These are phyloP conservation scores for Thecocarcelia acutangulata DNA, from an alignment of 2,888 invertebrate species.

Conservation along the genomic window DNA sequence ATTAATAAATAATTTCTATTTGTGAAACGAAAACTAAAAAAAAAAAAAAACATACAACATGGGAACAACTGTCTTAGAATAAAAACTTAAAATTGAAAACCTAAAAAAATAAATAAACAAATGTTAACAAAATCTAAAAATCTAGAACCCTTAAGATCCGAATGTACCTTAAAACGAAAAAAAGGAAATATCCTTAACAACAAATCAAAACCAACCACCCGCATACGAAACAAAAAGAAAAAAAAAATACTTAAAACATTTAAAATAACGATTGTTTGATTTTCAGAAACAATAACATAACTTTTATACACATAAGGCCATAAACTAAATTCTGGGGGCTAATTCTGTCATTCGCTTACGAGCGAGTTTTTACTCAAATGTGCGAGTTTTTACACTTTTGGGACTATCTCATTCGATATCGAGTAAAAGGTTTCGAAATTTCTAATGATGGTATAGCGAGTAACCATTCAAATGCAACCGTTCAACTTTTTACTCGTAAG, in stretches of 20 bases:
- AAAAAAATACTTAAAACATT: background rate
- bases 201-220: background rate
- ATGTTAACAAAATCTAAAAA: slow-evolving; percentile 19
- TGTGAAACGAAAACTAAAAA: slow-evolving; percentile 5
- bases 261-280: too few relatives aligned
- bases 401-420: too few relatives aligned
- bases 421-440: too few relatives aligned
- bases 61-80: slow-evolving; percentile 65
- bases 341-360: too few relatives aligned
- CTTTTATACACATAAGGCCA: too few relatives aligned
- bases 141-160: slow-evolving; percentile 8
- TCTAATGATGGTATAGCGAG: too few relatives aligned
- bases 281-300: too few relatives aligned
- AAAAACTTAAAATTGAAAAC: slow-evolving; percentile 2
- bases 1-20: slow-evolving; percentile 12
- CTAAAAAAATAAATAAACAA: slow-evolving; percentile 9
- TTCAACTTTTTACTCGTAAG: too few relatives aligned
- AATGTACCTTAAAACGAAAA: slow-evolving; percentile 27
- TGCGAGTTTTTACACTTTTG: too few relatives aligned
- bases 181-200: background rate
- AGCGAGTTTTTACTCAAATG: too few relatives aligned
- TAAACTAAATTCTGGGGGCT: too few relatives aligned
- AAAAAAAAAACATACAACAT: slow-evolving; percentile 27
- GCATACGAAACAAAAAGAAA: background rate
- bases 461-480: too few relatives aligned